Conservation (phyloP, 1,140 invertebrate genomes). For the Steinernema feltiae region DNA sequence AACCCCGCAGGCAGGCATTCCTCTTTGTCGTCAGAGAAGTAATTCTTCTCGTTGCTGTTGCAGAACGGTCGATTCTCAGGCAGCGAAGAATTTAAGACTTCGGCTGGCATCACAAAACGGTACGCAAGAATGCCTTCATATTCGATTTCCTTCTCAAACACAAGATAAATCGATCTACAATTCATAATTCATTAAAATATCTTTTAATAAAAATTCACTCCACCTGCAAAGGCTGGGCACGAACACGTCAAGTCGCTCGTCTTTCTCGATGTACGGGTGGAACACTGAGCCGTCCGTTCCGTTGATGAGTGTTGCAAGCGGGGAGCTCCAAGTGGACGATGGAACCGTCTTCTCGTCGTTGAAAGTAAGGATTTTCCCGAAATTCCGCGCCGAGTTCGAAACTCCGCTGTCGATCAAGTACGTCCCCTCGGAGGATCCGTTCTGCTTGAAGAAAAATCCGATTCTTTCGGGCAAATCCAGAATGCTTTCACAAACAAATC, state of each 20-base stretch:
- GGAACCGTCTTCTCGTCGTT: constrained; percentile 31
- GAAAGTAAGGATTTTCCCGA: constrained; percentile 47
- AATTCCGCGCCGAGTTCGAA: constrained; percentile 36
- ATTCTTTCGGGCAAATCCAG: constrained; percentile 54
- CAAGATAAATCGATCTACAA: constrained; percentile 35
- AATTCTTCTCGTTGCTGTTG: constrained; percentile 38
- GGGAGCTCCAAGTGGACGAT: constrained; percentile 6
- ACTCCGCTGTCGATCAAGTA: constrained; percentile 47
- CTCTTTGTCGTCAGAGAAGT: constrained; percentile 14
- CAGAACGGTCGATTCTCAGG: constrained; percentile 31
- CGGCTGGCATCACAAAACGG: constrained; percentile 28
- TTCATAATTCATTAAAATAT: not conserved
- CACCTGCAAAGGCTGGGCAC: constrained; percentile 45
- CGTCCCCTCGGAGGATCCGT: constrained; percentile 42
- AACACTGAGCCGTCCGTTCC: constrained; percentile 53
- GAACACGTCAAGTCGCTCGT: constrained; percentile 44
- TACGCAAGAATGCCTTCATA: constrained; percentile 32
- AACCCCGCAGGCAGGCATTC: constrained; percentile 34
- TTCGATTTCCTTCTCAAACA: constrained; percentile 26
- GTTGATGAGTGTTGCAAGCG: constrained; percentile 28
- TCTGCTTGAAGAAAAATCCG: constrained; percentile 55
- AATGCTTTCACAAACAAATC: constrained; percentile 54
- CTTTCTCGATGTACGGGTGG: constrained; percentile 40
- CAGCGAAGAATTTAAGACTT: constrained; percentile 26
- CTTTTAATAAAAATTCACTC: not conserved